A percentile compares a stretch with the other conserved stretches of the same genome.
Evolutionary conservation across 1,140 invertebrate genomes (phyloP).

Genomic region (Eupristina koningsbergeri): DNA sequence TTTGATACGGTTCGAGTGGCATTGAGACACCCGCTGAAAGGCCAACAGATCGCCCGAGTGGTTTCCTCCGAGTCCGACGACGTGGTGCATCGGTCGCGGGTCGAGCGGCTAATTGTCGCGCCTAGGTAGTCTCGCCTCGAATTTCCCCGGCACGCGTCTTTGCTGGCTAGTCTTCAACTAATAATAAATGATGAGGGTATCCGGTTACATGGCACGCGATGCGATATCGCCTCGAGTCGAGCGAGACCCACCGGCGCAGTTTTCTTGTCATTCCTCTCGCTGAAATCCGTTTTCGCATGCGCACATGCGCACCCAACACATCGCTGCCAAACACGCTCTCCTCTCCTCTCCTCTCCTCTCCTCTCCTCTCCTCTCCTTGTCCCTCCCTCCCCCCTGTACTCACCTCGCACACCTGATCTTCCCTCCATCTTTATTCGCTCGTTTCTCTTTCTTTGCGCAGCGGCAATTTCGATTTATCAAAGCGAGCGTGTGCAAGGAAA

Average conservation of each 20-base stretch:
- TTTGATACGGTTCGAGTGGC: too few relatives aligned
- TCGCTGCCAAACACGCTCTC: not conserved
- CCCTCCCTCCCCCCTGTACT: not conserved
- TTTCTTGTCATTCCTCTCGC: conserved; percentile 13
- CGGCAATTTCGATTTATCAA: conserved; percentile 33
- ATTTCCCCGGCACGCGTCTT: not conserved
- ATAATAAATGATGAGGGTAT: conserved; percentile 43
- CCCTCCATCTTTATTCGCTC: not conserved
- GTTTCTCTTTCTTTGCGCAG: not conserved
- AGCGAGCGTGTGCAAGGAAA: conserved; percentile 4
- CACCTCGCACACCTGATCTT: not conserved
- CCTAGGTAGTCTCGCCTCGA: not conserved
- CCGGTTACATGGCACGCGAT: conserved; percentile 39
- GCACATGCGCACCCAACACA: conserved; percentile 13
- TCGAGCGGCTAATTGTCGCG: not conserved
- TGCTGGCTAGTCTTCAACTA: not conserved
- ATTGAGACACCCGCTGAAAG: too few relatives aligned
- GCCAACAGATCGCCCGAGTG: too few relatives aligned
- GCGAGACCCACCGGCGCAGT: not conserved
- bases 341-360: not conserved
- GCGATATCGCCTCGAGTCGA: conserved; percentile 15
- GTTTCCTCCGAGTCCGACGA: too few relatives aligned
- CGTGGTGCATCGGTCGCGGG: too few relatives aligned
- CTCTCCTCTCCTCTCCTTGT: too few relatives aligned
- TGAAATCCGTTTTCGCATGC: not conserved